Conservation (phyloP, 2,888 invertebrate genomes). For the Oscheius sp. region DNA sequence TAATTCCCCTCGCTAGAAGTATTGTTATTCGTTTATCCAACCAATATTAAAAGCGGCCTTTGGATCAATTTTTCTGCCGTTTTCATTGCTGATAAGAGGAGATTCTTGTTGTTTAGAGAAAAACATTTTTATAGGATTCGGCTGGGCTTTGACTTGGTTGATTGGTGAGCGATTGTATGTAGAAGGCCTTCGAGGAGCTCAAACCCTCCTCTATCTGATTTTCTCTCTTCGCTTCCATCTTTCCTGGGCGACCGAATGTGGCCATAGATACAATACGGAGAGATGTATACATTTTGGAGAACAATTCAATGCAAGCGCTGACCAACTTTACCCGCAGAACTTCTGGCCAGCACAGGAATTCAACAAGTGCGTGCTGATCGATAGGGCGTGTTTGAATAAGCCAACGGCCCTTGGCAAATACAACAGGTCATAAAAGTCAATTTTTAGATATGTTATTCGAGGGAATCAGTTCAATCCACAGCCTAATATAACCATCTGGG, state of each 20-base stretch:
- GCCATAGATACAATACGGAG: constrained; percentile 34
- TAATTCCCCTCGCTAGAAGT: not conserved
- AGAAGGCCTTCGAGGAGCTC: constrained; percentile 43
- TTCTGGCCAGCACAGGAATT: constrained; percentile 62
- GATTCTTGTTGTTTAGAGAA: not conserved
- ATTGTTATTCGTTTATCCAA: too few species aligned
- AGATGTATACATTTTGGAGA: constrained; percentile 37
- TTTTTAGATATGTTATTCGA: constrained; percentile 43
- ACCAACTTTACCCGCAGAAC: constrained; percentile 49
- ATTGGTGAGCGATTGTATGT: constrained; percentile 44
- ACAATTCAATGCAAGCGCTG: constrained; percentile 33
- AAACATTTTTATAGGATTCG: constrained; percentile 43
- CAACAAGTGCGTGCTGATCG: constrained; percentile 40
- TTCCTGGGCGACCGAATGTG: constrained; percentile 46
- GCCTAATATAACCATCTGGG: constrained; percentile 40
- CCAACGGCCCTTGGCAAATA: constrained; percentile 17
- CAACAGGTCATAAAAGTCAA: constrained; percentile 5
- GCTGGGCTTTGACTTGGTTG: constrained; percentile 57
- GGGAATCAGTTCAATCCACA: constrained; percentile 14
- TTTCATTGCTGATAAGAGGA: too few species aligned
- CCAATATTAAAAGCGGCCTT: not conserved
- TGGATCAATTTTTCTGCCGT: not conserved
- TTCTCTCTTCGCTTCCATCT: constrained; percentile 42
- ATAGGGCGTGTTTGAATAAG: constrained; percentile 26
- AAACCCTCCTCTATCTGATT: constrained; percentile 45